Conservation (phyloP, 1,140 invertebrate genomes). For the Papilio glaucus region DNA sequence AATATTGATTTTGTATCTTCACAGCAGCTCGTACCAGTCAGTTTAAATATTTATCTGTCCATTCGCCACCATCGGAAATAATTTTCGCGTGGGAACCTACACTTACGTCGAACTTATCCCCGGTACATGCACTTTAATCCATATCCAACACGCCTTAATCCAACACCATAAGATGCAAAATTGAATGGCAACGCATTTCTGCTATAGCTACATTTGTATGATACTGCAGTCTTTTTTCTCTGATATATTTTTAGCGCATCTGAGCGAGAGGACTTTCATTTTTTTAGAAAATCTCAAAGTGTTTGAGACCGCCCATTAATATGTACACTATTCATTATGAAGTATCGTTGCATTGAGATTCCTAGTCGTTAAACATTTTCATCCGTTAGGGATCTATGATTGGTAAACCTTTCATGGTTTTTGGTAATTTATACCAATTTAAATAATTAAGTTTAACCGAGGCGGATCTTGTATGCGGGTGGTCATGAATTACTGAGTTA, state of each 20-base stretch:
- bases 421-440: constrained; percentile 30
- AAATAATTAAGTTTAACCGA: constrained; percentile 25
- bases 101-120: constrained; percentile 32
- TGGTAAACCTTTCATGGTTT: neutral
- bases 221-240: neutral
- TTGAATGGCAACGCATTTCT: neutral
- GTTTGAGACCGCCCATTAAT: constrained; percentile 21
- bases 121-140: constrained; percentile 43
- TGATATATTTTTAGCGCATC: neutral
- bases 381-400: neutral
- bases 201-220: neutral
- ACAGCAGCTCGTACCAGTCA: constrained; percentile 53
- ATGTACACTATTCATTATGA: constrained; percentile 28
- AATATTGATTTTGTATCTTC: constrained; percentile 18
- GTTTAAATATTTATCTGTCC: constrained; percentile 76
- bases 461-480: constrained; percentile 54
- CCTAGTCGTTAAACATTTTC: neutral
- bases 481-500: constrained; percentile 50
- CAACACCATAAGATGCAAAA: constrained; percentile 14
- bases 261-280: neutral
- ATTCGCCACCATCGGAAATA: constrained; percentile 63
- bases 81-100: constrained; percentile 72
- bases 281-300: neutral
- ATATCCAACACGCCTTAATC: constrained; percentile 40
- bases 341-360: neutral